Base-by-base conservation (phyloP, 2,113 vertebrate genomes). In the Harpagus bidentatus region DNA sequence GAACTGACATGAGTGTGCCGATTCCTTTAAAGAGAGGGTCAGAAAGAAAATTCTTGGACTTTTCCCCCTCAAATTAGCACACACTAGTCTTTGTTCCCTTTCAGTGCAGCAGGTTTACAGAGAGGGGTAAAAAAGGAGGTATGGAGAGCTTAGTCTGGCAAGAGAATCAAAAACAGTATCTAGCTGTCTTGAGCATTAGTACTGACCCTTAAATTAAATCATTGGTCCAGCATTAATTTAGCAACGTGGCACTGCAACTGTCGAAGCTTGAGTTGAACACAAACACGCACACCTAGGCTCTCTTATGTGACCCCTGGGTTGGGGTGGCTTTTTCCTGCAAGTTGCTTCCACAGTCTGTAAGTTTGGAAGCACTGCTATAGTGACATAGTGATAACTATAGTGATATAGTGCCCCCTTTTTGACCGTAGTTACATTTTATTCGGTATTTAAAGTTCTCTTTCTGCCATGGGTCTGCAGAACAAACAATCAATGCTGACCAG, bases 281-380 rank as follows among this genome's bases (percentile, higher is more conserved):
- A 50, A 25, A 26, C 50, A 17, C 52, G 31, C 29, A 15, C 21
- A 10, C 14, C 20, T 3, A 1, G 1, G 4, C 3, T 16, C 14
- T 29, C 5, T 18, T 48, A 32, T 9, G 32, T 65, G 55, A n/a
- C 3, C 11, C 11, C 22, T 65, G 15, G 17, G 1, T 15, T 66
- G 62, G 17, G 19, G 9, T 76, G 22, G 3, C 6, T 23, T 67
- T 86, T 77, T 43, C 9, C 25, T 70, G 48, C 8, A 23, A 31
- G 32, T 15, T 89, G 14, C 17, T 80, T 56, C 18, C 12, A 13
- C 5, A 15, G 13, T 28, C 43, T 12, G 0, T 11, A 42, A 63
- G 23, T 63, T 69, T 69, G 62, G 58, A 69, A 72, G 38, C 12
- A 55, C 15, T 34, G 11, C 29, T 77, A 11, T 22, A 38, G 42